Evolutionary conservation across 2,888 invertebrate species (phyloP).

Genomic region (Poecilus cupreus): DNA sequence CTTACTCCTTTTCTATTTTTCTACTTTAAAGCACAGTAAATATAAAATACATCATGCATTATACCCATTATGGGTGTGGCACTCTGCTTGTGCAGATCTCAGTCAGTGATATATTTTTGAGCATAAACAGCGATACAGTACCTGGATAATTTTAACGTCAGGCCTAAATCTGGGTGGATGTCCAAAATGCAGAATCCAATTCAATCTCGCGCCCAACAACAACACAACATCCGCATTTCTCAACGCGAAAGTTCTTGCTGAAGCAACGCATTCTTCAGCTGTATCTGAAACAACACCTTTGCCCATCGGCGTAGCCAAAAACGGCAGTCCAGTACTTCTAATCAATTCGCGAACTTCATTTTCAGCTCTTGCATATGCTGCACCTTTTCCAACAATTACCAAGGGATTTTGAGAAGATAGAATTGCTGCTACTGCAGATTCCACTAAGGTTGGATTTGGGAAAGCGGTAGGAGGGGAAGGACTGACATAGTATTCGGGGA

Average conservation of each 20-base stretch:
- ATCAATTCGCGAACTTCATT: slow-evolving; percentile 82
- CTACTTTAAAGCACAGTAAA: too few species aligned
- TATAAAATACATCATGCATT: too few species aligned
- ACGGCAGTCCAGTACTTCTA: slow-evolving; percentile 84
- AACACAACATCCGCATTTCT: slow-evolving; percentile 92
- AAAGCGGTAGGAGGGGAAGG: slow-evolving; percentile 80
- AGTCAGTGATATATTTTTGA: too few species aligned
- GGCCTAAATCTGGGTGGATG: slow-evolving; percentile 87
- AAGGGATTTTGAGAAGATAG: slow-evolving; percentile 84
- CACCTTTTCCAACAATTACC: slow-evolving; percentile 87
- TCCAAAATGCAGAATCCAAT: slow-evolving; percentile 99
- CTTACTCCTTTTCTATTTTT: too few species aligned
- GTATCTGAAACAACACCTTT: slow-evolving; percentile 86
- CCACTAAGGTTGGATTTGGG: slow-evolving; percentile 83
- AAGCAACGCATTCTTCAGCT: slow-evolving; percentile 84
- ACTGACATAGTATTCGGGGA: slow-evolving; percentile 73
- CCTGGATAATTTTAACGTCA: slow-evolving; percentile 93
- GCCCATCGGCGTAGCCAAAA: slow-evolving; percentile 97
- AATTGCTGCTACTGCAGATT: slow-evolving; percentile 82
- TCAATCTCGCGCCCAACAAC: slow-evolving; percentile 91
- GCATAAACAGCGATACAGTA: too few species aligned
- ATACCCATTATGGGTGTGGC: too few species aligned
- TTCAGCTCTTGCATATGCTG: slow-evolving; percentile 84
- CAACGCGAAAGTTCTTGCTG: slow-evolving; percentile 90
- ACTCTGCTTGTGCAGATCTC: too few species aligned